Percentiles rank a stretch among this genome's conserved stretches.
These are phyloP conservation scores for Agapetus fuscipes DNA, from an alignment of 2,888 invertebrate species.

Conservation along the genomic window DNA sequence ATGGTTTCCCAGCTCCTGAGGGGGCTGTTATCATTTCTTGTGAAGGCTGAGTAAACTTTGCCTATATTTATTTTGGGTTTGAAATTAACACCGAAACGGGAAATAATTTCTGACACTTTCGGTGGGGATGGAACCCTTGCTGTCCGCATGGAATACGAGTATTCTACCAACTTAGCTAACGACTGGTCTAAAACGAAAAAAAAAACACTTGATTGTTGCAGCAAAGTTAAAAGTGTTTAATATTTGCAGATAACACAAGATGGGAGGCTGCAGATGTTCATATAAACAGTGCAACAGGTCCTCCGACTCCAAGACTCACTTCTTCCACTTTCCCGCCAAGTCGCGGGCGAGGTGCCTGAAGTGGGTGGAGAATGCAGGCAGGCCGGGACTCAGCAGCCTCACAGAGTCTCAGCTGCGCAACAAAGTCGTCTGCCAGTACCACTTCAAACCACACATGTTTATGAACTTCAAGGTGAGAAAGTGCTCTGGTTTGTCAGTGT, in stretches of 20 bases:
- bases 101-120: too few species aligned
- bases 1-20: too few species aligned
- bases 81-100: too few species aligned
- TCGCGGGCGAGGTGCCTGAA: conserved; percentile 46
- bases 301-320: conserved; percentile 45
- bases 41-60: too few species aligned
- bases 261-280: conserved; percentile 53
- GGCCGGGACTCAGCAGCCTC: conserved; percentile 42
- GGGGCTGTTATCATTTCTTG: too few species aligned
- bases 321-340: conserved; percentile 54
- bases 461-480: conserved; percentile 44
- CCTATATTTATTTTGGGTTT: too few species aligned
- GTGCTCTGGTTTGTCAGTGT: background rate
- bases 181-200: too few species aligned
- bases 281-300: conserved; percentile 44
- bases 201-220: too few species aligned
- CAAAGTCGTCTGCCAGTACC: conserved; percentile 50
- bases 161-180: too few species aligned
- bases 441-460: conserved; percentile 45
- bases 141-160: too few species aligned
- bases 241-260: conserved; percentile 23
- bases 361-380: conserved; percentile 48
- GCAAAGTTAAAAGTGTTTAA: too few species aligned
- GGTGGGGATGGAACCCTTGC: too few species aligned
- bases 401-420: conserved; percentile 50